A percentile compares a stretch with the other conserved stretches of the same genome.
Conservation (phyloP, 1,140 invertebrate genomes). For the Potamilus streckersoni region DNA sequence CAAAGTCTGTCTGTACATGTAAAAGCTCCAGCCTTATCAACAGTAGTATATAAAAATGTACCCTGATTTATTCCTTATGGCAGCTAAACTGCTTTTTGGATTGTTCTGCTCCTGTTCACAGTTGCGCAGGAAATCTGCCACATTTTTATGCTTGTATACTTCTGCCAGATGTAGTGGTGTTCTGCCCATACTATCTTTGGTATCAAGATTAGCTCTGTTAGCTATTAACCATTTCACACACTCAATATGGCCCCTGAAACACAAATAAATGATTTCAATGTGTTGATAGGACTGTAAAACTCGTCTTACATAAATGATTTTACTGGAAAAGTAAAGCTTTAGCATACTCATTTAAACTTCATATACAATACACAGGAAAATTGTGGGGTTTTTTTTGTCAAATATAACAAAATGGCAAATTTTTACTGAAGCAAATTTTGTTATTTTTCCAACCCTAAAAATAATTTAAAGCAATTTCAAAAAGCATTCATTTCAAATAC, state of each 20-base stretch:
- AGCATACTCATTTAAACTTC: neutral
- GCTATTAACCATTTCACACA: slow-evolving; percentile 65
- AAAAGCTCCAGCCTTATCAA: no score
- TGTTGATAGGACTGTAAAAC: neutral
- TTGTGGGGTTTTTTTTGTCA: neutral
- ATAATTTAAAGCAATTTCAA: no score
- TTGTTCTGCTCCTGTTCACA: slow-evolving; percentile 51
- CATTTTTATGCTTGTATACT: slow-evolving; percentile 56
- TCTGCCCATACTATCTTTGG: slow-evolving; percentile 57
- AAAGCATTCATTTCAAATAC: no score
- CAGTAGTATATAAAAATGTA: slow-evolving; percentile 11
- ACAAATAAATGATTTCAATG: slow-evolving; percentile 6
- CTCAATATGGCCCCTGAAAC: slow-evolving; percentile 62
- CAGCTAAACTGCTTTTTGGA: slow-evolving; percentile 50
- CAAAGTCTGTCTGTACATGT: no score
- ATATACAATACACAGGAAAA: neutral
- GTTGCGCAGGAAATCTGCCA: slow-evolving; percentile 53
- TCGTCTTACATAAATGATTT: neutral
- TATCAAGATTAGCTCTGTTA: slow-evolving; percentile 56
- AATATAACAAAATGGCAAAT: no score
- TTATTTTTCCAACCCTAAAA: no score
- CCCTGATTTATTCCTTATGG: slow-evolving; percentile 37
- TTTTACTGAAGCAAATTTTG: no score
- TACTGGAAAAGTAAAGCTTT: neutral
- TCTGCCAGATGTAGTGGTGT: slow-evolving; percentile 60